A percentile compares a stretch with the other conserved stretches of the same genome.
phyloP scores from a whole-genome alignment of 2,888 invertebrate genomes.

The Lasioglossum pauxillum region DNA sequence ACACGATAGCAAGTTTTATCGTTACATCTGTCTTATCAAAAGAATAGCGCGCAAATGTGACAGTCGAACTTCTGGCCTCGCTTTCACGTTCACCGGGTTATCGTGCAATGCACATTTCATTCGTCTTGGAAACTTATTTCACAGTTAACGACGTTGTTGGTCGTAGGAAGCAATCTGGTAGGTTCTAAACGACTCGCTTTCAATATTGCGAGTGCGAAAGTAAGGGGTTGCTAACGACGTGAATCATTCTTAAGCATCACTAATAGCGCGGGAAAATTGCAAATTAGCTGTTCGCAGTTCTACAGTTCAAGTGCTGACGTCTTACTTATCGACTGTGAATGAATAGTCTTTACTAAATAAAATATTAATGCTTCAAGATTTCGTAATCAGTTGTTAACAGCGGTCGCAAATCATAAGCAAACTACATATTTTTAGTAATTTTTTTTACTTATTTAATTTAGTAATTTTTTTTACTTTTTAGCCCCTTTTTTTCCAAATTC shows the following conservation, averaged over 20 bases:
- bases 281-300: neutral
- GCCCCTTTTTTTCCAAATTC: too few species aligned
- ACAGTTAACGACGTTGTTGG: slow-evolving; percentile 38
- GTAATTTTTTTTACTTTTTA: too few species aligned
- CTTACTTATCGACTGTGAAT: neutral
- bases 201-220: neutral
- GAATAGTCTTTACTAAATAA: too few species aligned
- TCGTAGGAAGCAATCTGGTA: neutral
- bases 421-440: too few species aligned
- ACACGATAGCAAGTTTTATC: slow-evolving; percentile 60
- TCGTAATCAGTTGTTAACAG: too few species aligned
- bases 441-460: too few species aligned
- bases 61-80: slow-evolving; percentile 35
- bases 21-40: slow-evolving; percentile 20
- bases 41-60: slow-evolving; percentile 24
- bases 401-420: too few species aligned
- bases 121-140: slow-evolving; percentile 33
- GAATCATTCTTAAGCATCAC: neutral
- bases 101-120: slow-evolving; percentile 33
- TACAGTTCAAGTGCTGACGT: neutral
- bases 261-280: neutral
- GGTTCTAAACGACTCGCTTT: neutral
- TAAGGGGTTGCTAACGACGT: neutral
- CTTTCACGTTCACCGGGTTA: slow-evolving; percentile 20
- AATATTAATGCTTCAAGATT: too few species aligned